Percentiles rank a stretch among this genome's conserved stretches.
Evolutionary conservation across 2,888 invertebrate genomes (phyloP).

Genomic region (Polyploca ridens): DNA sequence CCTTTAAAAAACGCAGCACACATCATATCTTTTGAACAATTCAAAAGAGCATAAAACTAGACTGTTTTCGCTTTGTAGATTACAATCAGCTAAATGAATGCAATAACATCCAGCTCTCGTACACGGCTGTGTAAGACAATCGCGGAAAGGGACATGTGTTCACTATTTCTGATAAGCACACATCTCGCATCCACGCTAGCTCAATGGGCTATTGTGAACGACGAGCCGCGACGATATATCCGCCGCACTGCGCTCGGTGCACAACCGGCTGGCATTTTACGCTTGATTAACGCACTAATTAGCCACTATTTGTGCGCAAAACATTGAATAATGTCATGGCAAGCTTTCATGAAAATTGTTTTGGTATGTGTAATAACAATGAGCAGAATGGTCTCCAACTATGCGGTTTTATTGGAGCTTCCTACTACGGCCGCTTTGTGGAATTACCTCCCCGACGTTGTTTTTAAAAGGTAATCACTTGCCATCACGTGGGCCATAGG

Average conservation of each 20-base stretch:
- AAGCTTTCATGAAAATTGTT: neutral
- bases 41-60: neutral
- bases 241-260: constrained; percentile 22
- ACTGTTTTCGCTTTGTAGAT: constrained; percentile 30
- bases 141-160: constrained; percentile 48
- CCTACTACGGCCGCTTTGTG: no score
- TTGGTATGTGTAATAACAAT: neutral
- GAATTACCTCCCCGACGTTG: no score
- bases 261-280: constrained; percentile 30
- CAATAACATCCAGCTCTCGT: constrained; percentile 23
- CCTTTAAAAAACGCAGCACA: no score
- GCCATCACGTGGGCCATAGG: no score
- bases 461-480: no score
- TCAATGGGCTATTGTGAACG: constrained; percentile 45
- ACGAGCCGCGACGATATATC: neutral
- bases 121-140: constrained; percentile 33
- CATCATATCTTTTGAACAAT: neutral
- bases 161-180: constrained; percentile 47
- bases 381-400: no score
- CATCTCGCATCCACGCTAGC: constrained; percentile 24
- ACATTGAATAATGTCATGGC: neutral
- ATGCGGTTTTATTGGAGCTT: no score
- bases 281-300: constrained; percentile 45
- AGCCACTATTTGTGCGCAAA: constrained; percentile 22
- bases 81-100: constrained; percentile 35